Evolutionary conservation across 2,888 invertebrate species (phyloP).

Genomic region (Mythimna vitellina): DNA sequence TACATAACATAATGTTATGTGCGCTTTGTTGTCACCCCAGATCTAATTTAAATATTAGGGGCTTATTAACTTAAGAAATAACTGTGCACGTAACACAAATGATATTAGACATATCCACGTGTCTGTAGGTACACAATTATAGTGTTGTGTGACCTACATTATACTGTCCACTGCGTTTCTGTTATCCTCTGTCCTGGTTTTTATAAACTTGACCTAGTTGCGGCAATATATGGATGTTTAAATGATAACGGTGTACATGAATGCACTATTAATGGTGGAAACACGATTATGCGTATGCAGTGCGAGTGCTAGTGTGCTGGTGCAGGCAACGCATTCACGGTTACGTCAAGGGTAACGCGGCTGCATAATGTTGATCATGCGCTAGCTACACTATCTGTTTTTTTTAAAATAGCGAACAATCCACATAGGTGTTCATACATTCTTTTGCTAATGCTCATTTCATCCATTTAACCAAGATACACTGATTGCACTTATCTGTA

Average conservation of each 20-base stretch:
- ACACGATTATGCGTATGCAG: slow-evolving; percentile 73
- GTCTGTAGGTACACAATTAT: slow-evolving; percentile 32
- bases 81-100: slow-evolving; percentile 44
- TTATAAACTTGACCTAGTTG: slow-evolving; percentile 87
- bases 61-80: slow-evolving; percentile 49
- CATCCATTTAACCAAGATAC: not conserved
- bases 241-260: slow-evolving; percentile 76
- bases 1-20: slow-evolving; percentile 24
- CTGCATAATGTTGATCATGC: slow-evolving; percentile 55
- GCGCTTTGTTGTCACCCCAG: slow-evolving; percentile 27
- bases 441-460: not conserved
- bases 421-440: slow-evolving; percentile 4
- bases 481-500: not conserved
- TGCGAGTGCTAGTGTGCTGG: slow-evolving; percentile 61
- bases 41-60: slow-evolving; percentile 34
- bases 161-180: slow-evolving; percentile 83
- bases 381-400: slow-evolving; percentile 29
- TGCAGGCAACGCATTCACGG: slow-evolving; percentile 72
- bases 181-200: slow-evolving; percentile 88
- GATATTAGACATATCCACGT: slow-evolving; percentile 40
- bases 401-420: slow-evolving; percentile 31
- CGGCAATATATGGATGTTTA: slow-evolving; percentile 75
- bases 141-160: slow-evolving; percentile 76
- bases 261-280: slow-evolving; percentile 73
- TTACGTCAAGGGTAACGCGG: slow-evolving; percentile 73